Conservation (phyloP, 2,888 invertebrate species). For the Microctonus brassicae region DNA sequence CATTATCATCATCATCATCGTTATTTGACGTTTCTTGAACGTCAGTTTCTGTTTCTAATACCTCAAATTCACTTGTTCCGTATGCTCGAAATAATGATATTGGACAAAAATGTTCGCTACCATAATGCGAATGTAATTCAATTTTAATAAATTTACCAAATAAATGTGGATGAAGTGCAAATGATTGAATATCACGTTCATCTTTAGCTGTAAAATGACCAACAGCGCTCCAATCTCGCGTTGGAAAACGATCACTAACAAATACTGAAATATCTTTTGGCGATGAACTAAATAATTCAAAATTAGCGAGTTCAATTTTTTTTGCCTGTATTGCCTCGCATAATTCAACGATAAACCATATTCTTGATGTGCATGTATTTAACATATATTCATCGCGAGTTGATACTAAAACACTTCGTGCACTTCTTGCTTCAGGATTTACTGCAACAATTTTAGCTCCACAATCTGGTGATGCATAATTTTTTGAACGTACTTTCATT, state of each 20-base stretch:
- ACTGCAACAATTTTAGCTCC: slow-evolving; percentile 95
- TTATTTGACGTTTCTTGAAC: slow-evolving; percentile 75
- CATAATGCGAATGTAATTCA: slow-evolving; percentile 94
- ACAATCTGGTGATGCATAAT: slow-evolving; percentile 97
- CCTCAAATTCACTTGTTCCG: slow-evolving; percentile 94
- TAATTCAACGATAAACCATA: slow-evolving; percentile 97
- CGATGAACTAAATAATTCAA: slow-evolving; percentile 97
- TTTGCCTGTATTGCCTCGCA: slow-evolving; percentile 98
- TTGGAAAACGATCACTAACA: slow-evolving; percentile 90
- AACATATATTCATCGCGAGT: slow-evolving; percentile 98
- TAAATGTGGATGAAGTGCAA: slow-evolving; percentile 82
- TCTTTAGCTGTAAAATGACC: slow-evolving; percentile 91
- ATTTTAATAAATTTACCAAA: slow-evolving; percentile 93
- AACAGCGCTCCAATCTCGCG: slow-evolving; percentile 90
- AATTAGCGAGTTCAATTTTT: slow-evolving; percentile 95
- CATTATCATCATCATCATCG: slow-evolving; percentile 71
- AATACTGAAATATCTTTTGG: slow-evolving; percentile 92
- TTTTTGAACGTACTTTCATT: slow-evolving; percentile 84
- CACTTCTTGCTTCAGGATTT: slow-evolving; percentile 92
- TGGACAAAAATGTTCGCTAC: slow-evolving; percentile 97
- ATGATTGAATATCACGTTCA: slow-evolving; percentile 88
- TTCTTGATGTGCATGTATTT: slow-evolving; percentile 92
- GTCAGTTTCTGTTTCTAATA: slow-evolving; percentile 83
- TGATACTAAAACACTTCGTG: slow-evolving; percentile 87
- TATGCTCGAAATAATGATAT: slow-evolving; percentile 94